Conservation (phyloP, 2,113 vertebrate genomes). For the Ceyx margarethae region DNA sequence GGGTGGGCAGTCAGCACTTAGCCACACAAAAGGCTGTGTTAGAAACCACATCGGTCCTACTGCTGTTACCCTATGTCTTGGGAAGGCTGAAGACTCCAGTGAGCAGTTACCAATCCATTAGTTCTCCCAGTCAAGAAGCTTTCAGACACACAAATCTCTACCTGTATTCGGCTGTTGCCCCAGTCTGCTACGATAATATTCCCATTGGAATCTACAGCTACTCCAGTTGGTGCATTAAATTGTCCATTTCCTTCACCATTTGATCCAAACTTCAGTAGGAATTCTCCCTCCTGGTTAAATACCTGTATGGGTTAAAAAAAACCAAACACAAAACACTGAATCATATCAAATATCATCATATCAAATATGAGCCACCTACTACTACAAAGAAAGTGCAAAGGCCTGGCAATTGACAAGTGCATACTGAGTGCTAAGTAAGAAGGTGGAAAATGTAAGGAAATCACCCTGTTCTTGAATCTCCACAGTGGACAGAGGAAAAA, state of each 20-base stretch:
- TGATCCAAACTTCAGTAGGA: conserved; percentile 95
- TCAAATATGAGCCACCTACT: not conserved
- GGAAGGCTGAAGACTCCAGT: not conserved
- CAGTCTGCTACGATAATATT: conserved; percentile 98
- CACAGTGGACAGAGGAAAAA: not conserved
- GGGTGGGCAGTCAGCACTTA: not conserved
- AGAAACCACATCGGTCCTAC: not conserved
- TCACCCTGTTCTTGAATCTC: not conserved
- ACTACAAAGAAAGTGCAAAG: not conserved
- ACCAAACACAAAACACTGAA: not conserved
- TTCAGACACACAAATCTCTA: conserved; percentile 36
- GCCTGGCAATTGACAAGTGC: not conserved
- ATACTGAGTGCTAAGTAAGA: not conserved
- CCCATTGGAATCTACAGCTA: conserved; percentile 92
- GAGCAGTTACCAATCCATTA: not conserved
- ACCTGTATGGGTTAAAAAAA: conserved; percentile 77
- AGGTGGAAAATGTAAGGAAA: not conserved
- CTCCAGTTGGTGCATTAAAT: conserved; percentile 98
- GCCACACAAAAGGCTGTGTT: not conserved
- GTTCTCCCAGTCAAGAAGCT: not conserved
- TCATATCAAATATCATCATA: not conserved
- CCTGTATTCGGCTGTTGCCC: conserved; percentile 99
- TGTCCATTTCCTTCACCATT: conserved; percentile 98
- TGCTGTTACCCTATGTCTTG: not conserved
- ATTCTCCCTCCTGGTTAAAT: conserved; percentile 97